phyloP scores from a whole-genome alignment of 2,113 vertebrate genomes.

The Tretioscincus oriximinensis region DNA sequence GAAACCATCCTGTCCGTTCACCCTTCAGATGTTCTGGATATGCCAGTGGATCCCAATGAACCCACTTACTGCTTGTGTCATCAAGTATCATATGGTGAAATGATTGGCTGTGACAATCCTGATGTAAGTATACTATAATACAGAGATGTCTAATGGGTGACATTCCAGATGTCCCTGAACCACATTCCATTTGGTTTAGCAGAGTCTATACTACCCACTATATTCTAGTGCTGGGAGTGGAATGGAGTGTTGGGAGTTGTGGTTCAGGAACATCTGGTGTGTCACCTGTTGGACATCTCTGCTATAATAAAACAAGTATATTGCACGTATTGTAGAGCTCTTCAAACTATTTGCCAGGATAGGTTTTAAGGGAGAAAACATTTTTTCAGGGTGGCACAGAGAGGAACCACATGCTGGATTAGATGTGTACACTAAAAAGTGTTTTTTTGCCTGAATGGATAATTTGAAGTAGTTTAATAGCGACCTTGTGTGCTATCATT shows the following conservation, averaged over 20 bases:
- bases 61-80: slow-evolving; percentile 97
- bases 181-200: too few species aligned
- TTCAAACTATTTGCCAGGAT: not conserved
- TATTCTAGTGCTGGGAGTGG: too few species aligned
- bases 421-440: not conserved
- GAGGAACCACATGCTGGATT: not conserved
- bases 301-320: accelerated
- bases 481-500: not conserved
- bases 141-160: too few species aligned
- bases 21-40: slow-evolving; percentile 95
- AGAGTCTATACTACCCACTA: too few species aligned
- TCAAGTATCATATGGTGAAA: slow-evolving; percentile 97
- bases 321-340: accelerated
- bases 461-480: not conserved
- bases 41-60: slow-evolving; percentile 98
- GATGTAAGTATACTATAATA: slow-evolving; percentile 78
- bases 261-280: too few species aligned
- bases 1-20: slow-evolving; percentile 90
- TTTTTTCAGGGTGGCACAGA: not conserved
- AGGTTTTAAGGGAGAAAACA: not conserved
- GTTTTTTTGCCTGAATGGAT: not conserved
- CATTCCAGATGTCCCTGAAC: too few species aligned
- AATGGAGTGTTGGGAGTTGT: too few species aligned
- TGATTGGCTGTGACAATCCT: slow-evolving; percentile 98
- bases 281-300: too few species aligned